These are phyloP conservation scores for Melanargia galathea DNA, from an alignment of 2,888 invertebrate species.

Conservation along the genomic window DNA sequence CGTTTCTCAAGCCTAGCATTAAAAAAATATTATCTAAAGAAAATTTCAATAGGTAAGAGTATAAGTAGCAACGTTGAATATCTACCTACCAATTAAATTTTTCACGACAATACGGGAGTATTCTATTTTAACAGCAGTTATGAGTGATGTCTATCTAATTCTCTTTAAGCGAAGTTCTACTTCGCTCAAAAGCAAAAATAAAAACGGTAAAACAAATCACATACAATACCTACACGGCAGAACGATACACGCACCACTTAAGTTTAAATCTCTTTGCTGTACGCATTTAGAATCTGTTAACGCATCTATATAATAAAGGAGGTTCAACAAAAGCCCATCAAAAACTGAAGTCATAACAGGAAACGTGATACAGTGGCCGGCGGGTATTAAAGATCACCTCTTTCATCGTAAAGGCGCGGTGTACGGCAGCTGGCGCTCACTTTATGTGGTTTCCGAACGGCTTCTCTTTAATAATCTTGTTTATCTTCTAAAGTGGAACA, in stretches of 20 bases:
- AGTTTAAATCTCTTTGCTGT: constrained; percentile 54
- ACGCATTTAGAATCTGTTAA: constrained; percentile 66
- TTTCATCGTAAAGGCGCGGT: constrained; percentile 78
- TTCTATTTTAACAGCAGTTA: background rate
- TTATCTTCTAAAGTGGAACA: constrained; percentile 76
- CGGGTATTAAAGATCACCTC: constrained; percentile 65
- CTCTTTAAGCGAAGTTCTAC: no score
- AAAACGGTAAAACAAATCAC: constrained; percentile 41
- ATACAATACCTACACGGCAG: no score
- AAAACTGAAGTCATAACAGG: constrained; percentile 81
- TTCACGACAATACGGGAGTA: background rate
- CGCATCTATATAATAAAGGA: constrained; percentile 70
- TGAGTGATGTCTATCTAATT: no score
- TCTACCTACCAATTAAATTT: background rate
- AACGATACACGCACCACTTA: constrained; percentile 47
- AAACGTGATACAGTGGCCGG: constrained; percentile 75
- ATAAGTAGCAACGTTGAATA: no score
- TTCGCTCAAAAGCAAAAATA: constrained; percentile 25
- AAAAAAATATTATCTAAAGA: no score
- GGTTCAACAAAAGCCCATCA: constrained; percentile 72
- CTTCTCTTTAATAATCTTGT: constrained; percentile 78
- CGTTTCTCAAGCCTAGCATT: no score
- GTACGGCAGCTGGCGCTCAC: constrained; percentile 73
- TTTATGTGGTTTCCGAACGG: constrained; percentile 76
- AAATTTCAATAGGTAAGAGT: no score